Evolutionary conservation across 2,888 invertebrate species (phyloP).

Genomic region (Lycia hirtaria): DNA sequence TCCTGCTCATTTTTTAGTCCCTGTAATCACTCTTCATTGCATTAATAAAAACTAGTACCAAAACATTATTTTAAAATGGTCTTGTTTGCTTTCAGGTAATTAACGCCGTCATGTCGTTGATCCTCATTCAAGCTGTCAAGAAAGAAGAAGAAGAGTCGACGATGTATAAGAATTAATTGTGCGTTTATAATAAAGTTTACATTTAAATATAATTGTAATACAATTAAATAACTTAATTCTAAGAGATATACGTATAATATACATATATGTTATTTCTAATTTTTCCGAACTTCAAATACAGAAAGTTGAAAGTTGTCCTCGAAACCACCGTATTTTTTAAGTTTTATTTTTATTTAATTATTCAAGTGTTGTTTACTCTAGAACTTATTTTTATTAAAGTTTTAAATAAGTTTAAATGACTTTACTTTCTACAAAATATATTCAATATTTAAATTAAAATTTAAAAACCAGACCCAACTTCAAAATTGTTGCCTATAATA

Average conservation of each 20-base stretch:
- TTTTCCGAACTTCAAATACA: constrained; percentile 17
- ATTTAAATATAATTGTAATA: background rate
- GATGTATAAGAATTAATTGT: constrained; percentile 75
- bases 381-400: constrained; percentile 28
- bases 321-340: constrained; percentile 49
- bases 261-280: constrained; percentile 15
- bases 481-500: no score
- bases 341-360: constrained; percentile 41
- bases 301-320: constrained; percentile 30
- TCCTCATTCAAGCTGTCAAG: constrained; percentile 90
- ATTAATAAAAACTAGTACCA: no score
- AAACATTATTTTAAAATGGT: no score
- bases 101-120: constrained; percentile 88
- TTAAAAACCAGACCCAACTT: no score
- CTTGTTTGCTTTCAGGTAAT: no score
- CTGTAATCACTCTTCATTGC: no score
- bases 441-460: no score
- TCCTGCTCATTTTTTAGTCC: no score
- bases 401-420: background rate
- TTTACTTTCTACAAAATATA: no score
- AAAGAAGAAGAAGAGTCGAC: constrained; percentile 89
- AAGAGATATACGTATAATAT: background rate
- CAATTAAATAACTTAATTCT: background rate
- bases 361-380: constrained; percentile 21
- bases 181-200: no score